phyloP scores from a whole-genome alignment of 2,113 vertebrate genomes.

The Nibea albiflora region DNA sequence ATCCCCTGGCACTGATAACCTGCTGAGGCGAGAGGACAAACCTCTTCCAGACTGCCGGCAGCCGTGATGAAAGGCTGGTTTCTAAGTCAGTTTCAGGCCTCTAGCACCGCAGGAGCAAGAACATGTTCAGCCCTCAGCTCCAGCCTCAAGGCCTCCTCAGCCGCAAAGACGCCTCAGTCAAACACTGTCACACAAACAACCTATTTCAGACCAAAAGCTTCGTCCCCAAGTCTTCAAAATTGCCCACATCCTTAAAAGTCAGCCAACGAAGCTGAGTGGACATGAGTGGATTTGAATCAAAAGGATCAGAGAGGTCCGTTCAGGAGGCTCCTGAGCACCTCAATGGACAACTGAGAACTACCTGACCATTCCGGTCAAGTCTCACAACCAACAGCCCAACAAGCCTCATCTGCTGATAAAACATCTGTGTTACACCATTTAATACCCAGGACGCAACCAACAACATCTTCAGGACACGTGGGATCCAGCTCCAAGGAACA shows the following conservation, averaged over 20 bases:
- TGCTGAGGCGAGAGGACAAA: slow-evolving; percentile 58
- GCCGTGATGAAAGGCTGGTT: slow-evolving; percentile 49
- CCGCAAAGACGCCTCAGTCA: slow-evolving; percentile 33
- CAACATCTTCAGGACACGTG: slow-evolving; percentile 54
- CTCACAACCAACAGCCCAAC: slow-evolving; percentile 56
- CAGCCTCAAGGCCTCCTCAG: slow-evolving; percentile 54
- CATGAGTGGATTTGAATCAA: slow-evolving; percentile 35
- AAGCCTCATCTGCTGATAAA: slow-evolving; percentile 43
- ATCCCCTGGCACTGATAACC: slow-evolving; percentile 22
- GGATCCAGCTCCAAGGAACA: slow-evolving; percentile 7
- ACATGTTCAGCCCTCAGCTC: slow-evolving; percentile 60
- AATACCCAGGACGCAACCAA: slow-evolving; percentile 65
- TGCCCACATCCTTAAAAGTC: slow-evolving; percentile 60
- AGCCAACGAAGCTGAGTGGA: slow-evolving; percentile 20
- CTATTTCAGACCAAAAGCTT: slow-evolving; percentile 57
- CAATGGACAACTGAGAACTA: slow-evolving; percentile 87
- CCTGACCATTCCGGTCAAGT: slow-evolving; percentile 88
- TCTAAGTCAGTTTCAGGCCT: slow-evolving; percentile 11
- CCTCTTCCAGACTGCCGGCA: slow-evolving; percentile 1
- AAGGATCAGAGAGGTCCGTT: slow-evolving; percentile 51
- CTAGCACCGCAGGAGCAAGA: slow-evolving; percentile 37
- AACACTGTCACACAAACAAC: slow-evolving; percentile 38
- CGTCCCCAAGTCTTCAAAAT: slow-evolving; percentile 59
- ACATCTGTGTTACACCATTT: slow-evolving; percentile 67
- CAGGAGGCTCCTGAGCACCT: slow-evolving; percentile 35